Evolutionary conservation across 2,113 vertebrate species (phyloP).

Genomic region (Ochotona curzoniae): DNA sequence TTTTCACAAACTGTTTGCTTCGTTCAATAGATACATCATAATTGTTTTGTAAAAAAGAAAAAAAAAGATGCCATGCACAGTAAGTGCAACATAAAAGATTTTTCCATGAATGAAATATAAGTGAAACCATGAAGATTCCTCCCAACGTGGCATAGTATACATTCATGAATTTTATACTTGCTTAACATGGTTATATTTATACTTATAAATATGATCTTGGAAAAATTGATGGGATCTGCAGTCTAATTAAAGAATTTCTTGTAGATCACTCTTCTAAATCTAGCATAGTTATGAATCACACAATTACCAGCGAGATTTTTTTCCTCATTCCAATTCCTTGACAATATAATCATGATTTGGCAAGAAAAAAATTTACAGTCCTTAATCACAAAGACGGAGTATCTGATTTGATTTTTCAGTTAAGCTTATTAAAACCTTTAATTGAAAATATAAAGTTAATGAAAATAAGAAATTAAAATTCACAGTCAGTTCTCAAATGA

Average conservation of each 20-base stretch:
- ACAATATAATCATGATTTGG: neutral
- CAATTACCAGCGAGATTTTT: neutral
- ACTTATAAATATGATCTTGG: neutral
- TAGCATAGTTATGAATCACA: neutral
- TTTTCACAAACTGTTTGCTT: too few relatives aligned
- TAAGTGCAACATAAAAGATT: neutral
- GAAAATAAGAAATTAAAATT: conserved; percentile 36
- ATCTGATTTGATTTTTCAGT: conserved; percentile 45
- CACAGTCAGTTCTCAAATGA: neutral
- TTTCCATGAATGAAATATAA: conserved; percentile 4
- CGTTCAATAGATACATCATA: too few relatives aligned
- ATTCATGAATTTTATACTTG: neutral
- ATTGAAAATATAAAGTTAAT: neutral
- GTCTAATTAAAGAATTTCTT: neutral
- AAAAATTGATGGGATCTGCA: neutral
- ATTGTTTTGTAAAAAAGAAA: too few relatives aligned
- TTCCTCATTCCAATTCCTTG: neutral
- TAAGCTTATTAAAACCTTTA: conserved; percentile 42
- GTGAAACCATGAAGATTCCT: neutral
- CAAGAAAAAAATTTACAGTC: neutral
- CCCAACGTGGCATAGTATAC: neutral
- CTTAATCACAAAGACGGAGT: conserved; percentile 31
- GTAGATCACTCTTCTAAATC: neutral
- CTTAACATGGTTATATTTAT: neutral
- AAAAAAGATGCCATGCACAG: neutral